These are phyloP conservation scores for Prunella himalayana DNA, from an alignment of 2,113 vertebrate species.

Conservation along the genomic window DNA sequence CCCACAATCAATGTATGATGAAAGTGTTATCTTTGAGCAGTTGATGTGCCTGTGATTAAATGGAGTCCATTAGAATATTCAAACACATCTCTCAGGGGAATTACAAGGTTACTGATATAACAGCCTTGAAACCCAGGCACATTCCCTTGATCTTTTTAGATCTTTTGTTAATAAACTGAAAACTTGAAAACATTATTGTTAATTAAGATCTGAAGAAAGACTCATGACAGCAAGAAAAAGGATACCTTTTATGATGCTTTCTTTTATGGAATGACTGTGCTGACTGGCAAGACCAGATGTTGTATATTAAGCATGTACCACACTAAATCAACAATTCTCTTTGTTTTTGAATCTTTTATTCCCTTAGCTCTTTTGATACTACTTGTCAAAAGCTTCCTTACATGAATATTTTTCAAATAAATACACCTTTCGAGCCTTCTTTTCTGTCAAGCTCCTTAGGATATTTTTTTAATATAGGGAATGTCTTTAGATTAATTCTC, in stretches of 20 bases:
- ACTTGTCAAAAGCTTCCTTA: conserved; percentile 19
- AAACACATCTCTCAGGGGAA: conserved; percentile 9
- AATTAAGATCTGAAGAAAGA: conserved; percentile 49
- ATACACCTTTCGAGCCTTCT: neutral
- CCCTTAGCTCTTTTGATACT: neutral
- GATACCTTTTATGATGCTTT: conserved; percentile 11
- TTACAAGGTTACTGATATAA: neutral
- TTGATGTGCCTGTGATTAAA: conserved; percentile 17
- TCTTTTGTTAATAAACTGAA: conserved; percentile 28
- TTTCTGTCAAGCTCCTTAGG: conserved; percentile 5
- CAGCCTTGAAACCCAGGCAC: neutral
- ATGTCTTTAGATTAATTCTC: neutral
- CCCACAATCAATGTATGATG: neutral
- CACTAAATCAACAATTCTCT: conserved; percentile 38
- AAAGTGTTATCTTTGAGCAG: neutral
- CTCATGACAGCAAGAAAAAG: neutral
- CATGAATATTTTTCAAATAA: conserved; percentile 31
- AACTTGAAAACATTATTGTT: conserved; percentile 2
- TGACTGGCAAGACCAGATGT: neutral
- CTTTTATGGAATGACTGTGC: neutral
- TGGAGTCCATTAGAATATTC: neutral
- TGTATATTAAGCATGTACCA: neutral
- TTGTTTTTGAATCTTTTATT: conserved; percentile 41
- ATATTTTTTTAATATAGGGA: neutral
- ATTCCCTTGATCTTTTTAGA: conserved; percentile 39